Percentiles rank a stretch among this genome's conserved stretches.
phyloP scores from a whole-genome alignment of 2,113 vertebrate genomes.

The Pelodiscus sinensis region DNA sequence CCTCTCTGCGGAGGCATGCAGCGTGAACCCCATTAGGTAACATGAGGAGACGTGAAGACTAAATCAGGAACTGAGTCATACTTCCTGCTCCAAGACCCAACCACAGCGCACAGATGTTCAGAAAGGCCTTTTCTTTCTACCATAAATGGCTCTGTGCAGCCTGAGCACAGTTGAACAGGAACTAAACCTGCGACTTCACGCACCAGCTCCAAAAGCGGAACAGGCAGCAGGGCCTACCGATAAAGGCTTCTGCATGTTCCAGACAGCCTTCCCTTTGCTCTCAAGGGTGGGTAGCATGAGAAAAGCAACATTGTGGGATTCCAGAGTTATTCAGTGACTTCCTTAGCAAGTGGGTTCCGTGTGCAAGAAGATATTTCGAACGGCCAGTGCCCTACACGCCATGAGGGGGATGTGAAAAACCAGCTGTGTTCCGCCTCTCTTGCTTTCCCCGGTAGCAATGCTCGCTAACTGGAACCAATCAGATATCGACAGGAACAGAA shows the following conservation, averaged over 20 bases:
- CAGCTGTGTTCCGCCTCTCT: not conserved
- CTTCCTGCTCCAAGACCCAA: slow-evolving; percentile 80
- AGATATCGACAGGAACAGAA: not conserved
- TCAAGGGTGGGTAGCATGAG: not conserved
- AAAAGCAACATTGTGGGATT: not conserved
- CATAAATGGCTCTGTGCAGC: slow-evolving; percentile 80
- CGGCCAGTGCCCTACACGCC: not conserved
- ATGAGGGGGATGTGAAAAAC: not conserved
- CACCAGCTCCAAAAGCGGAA: slow-evolving; percentile 46
- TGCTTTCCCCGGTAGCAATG: not conserved
- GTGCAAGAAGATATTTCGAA: not conserved
- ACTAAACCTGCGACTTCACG: slow-evolving; percentile 68
- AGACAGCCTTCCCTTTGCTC: not conserved
- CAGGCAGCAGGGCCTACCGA: not conserved
- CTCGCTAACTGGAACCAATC: not conserved
- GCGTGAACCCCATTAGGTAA: slow-evolving; percentile 53
- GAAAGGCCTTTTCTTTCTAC: slow-evolving; percentile 77
- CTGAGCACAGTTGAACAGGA: slow-evolving; percentile 72
- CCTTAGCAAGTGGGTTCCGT: not conserved
- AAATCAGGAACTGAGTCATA: slow-evolving; percentile 84
- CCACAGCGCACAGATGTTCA: slow-evolving; percentile 61
- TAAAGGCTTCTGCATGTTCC: not conserved
- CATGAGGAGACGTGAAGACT: slow-evolving; percentile 69
- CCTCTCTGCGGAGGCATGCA: slow-evolving; percentile 39
- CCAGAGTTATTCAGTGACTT: not conserved